These are phyloP conservation scores for Moxostoma hubbsi DNA, from an alignment of 2,797 vertebrate genomes.

Conservation along the genomic window DNA sequence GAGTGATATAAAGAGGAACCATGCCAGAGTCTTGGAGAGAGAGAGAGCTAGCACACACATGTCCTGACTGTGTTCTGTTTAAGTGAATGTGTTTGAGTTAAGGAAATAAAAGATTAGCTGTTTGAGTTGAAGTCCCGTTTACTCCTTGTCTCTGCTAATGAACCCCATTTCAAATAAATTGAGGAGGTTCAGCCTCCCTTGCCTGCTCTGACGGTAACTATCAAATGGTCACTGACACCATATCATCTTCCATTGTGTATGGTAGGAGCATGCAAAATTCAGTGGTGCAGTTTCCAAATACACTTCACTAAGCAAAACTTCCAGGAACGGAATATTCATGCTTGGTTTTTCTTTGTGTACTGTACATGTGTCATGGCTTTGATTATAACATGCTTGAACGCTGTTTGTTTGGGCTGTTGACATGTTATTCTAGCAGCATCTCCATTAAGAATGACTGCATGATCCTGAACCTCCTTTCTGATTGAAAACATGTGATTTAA, in stretches of 20 bases:
- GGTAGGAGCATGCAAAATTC: conserved; percentile 43
- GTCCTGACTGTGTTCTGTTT: too few relatives aligned
- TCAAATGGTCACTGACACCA: too few relatives aligned
- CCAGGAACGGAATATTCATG: conserved; percentile 50
- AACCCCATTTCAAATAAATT: too few relatives aligned
- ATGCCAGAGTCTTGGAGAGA: too few relatives aligned
- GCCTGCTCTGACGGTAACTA: too few relatives aligned
- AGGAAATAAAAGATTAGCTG: too few relatives aligned
- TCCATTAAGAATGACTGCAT: conserved; percentile 54
- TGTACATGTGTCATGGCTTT: conserved; percentile 33
- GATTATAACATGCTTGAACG: conserved; percentile 54
- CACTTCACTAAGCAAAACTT: conserved; percentile 39
- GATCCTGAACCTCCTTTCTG: conserved; percentile 49
- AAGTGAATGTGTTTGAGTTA: too few relatives aligned
- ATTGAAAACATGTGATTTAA: conserved; percentile 64
- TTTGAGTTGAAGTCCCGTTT: too few relatives aligned
- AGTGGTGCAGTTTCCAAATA: conserved; percentile 27
- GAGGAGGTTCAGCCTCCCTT: too few relatives aligned
- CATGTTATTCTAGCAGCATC: conserved; percentile 55
- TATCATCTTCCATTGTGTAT: conserved; percentile 49
- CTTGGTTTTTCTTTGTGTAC: conserved; percentile 25
- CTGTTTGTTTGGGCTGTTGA: conserved; percentile 53
- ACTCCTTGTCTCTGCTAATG: too few relatives aligned
- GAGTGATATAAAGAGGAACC: too few relatives aligned
- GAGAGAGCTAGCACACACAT: too few relatives aligned